Evolutionary conservation across 2,797 vertebrate species (phyloP), one percentile per base, ranked within the genome.

Genomic region (Neostethus bicornis): DNA sequence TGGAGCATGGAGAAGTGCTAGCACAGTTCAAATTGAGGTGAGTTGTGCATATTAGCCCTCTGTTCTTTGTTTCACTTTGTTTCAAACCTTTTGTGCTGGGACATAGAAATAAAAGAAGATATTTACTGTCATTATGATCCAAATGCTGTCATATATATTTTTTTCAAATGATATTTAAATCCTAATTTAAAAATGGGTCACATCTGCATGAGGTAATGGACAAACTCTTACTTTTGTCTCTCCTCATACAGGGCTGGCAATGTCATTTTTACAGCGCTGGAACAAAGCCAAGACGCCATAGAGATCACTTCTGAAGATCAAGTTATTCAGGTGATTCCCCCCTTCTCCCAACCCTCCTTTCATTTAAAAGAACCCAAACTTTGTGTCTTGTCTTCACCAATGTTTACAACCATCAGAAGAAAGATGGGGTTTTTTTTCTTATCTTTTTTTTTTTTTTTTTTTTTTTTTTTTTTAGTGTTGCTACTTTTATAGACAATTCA

Each of bases 251-350:
- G 97, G 92, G 96, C 96, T 61, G 96, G 95, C 81, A 96, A 96
- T 81, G 94, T 96, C 83, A 90, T 98, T 85, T 98, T 99, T 87
- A 94, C 94, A 70, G 95, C 96, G 58, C 85, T 99, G 89, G 96
- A 99, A 86, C 96, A 95, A 90, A 98, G 95, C 83, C 96, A 98
- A 90, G 97, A 99, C 90, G 96, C 96, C 85, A 91, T 98, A 85
- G 95, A 98, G 90, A 99, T 99, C 89, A 96, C 94, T 64, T 96
- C 93, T 87, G 96, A 98, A 93, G 94, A 98, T 89, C 95, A 95
- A 80, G 83, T 97, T 66, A 95, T 98, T 90, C 96, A 99, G 95
- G 96, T 98, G 84, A 39, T 66, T 25, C 4, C 9, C 24, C 10
- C n/a, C 7, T 38, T 37, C 35, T 13, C 37, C 8, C 32, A 34